A percentile compares a stretch with the other conserved stretches of the same genome.
Conservation (phyloP, 2,113 vertebrate species). For the Camelus dromedarius region DNA sequence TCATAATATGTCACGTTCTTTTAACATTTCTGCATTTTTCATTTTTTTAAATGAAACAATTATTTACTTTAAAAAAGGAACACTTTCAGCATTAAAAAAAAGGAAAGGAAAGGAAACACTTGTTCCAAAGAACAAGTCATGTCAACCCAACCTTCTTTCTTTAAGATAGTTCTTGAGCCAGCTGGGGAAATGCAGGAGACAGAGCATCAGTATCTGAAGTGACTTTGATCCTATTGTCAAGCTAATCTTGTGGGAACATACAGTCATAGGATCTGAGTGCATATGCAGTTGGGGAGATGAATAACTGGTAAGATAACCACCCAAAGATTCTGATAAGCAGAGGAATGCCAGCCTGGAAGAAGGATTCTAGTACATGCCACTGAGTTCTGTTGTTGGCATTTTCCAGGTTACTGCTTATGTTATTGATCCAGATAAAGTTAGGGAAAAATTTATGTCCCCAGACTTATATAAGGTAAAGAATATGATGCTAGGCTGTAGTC, state of each 20-base stretch:
- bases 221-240: background rate
- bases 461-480: background rate
- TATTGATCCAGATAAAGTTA: background rate
- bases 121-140: conserved; percentile 34
- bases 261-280: background rate
- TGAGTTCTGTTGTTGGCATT: background rate
- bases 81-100: background rate
- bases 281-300: background rate
- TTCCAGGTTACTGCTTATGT: background rate
- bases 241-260: background rate
- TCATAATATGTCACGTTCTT: background rate
- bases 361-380: no score
- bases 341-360: background rate
- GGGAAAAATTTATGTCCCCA: background rate
- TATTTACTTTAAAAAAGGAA: conserved; percentile 1
- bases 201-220: background rate
- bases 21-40: conserved; percentile 10
- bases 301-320: background rate
- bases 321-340: background rate
- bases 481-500: background rate
- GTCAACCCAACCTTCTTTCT: background rate
- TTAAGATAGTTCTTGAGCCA: background rate
- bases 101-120: background rate
- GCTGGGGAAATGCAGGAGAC: background rate
- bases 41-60: conserved; percentile 15